These are phyloP conservation scores for Oncorhynchus kisutch DNA, from an alignment of 2,113 vertebrate genomes.

Conservation along the genomic window DNA sequence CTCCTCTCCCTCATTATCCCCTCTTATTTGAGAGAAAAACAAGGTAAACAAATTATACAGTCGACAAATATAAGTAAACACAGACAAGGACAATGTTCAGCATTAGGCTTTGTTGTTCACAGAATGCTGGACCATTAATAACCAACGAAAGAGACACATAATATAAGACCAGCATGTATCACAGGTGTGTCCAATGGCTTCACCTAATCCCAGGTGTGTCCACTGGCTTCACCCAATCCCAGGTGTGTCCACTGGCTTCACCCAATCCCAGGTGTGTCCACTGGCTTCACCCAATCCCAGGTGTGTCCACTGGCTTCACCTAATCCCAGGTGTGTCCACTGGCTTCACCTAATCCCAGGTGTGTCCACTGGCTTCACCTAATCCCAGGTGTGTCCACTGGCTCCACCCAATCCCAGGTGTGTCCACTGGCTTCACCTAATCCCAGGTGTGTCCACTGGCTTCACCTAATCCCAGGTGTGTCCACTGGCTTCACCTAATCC, in stretches of 20 bases:
- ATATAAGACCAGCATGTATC: conserved; percentile 34
- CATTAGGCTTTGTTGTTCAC: conserved; percentile 26
- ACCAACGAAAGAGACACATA: conserved; percentile 28
- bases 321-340: conserved; percentile 16
- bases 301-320: conserved; percentile 51
- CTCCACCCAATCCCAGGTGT: conserved; percentile 37
- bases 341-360: conserved; percentile 41
- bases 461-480: conserved; percentile 38
- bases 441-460: conserved; percentile 29
- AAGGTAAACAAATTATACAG: conserved; percentile 17
- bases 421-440: conserved; percentile 46
- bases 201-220: conserved; percentile 12
- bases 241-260: conserved; percentile 47
- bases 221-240: conserved; percentile 45
- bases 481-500: conserved; percentile 42
- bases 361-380: conserved; percentile 53
- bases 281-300: conserved; percentile 43
- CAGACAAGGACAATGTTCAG: conserved; percentile 16
- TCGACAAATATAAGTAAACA: background rate
- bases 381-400: conserved; percentile 29
- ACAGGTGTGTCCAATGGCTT: conserved; percentile 48
- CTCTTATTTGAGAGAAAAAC: conserved; percentile 4
- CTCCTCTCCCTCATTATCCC: conserved; percentile 22
- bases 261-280: conserved; percentile 27
- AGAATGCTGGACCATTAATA: background rate